A percentile compares a stretch with the other conserved stretches of the same genome.
Conservation (phyloP, 2,888 invertebrate species). For the Doris montereyensis region DNA sequence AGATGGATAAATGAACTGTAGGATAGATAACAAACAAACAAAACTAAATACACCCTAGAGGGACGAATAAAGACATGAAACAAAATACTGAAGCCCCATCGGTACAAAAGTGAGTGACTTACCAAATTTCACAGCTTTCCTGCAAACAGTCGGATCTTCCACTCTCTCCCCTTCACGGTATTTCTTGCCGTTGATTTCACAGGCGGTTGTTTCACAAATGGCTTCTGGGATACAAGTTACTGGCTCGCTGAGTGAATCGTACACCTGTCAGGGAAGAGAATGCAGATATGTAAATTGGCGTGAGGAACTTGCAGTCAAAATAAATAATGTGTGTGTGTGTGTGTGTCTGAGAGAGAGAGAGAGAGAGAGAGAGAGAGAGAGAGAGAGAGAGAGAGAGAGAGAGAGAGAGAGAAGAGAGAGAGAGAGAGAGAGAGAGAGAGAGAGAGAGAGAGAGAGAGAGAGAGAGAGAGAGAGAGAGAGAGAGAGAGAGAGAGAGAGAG, state of each 20-base stretch:
- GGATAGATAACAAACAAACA: no score
- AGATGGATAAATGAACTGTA: no score
- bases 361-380: neutral
- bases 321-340: no score
- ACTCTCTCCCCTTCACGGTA: constrained; percentile 86
- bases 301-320: no score
- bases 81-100: no score
- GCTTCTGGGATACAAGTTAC: constrained; percentile 83
- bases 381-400: neutral
- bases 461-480: no score
- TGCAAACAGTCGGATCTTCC: constrained; percentile 74
- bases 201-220: constrained; percentile 81
- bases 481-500: no score
- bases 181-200: constrained; percentile 79
- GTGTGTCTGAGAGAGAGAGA: neutral
- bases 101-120: constrained; percentile 1
- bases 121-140: constrained; percentile 85
- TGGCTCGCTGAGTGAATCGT: constrained; percentile 79
- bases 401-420: neutral
- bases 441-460: neutral
- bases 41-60: no score
- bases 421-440: neutral
- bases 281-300: no score
- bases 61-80: no score
- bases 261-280: constrained; percentile 75